phyloP scores from a whole-genome alignment of 2,797 vertebrate species.

The Microctenopoma steveboyesi region DNA sequence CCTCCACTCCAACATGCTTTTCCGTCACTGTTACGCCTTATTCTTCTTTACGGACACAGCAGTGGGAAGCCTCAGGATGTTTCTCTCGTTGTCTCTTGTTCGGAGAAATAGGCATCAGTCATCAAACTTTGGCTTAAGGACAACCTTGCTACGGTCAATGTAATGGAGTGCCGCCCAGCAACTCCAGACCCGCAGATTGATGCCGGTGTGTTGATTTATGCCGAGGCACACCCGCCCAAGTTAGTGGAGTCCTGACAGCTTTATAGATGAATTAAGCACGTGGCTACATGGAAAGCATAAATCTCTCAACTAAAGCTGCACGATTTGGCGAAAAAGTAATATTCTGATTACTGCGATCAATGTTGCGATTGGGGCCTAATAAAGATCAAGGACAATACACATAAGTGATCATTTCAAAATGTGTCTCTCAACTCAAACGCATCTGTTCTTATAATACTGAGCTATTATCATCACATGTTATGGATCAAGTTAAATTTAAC shows the following conservation, averaged over 20 bases:
- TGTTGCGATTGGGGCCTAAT: no score
- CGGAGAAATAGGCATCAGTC: conserved; percentile 49
- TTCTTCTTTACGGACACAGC: conserved; percentile 11
- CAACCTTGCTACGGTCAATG: conserved; percentile 68
- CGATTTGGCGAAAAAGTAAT: no score
- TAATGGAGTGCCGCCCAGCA: conserved; percentile 69
- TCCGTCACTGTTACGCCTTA: conserved; percentile 1
- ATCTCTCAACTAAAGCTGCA: conserved; percentile 53
- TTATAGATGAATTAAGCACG: conserved; percentile 83
- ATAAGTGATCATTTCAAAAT: no score
- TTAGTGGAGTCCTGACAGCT: conserved; percentile 78
- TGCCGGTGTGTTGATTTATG: conserved; percentile 78
- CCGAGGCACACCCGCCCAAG: conserved; percentile 69
- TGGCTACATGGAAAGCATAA: conserved; percentile 76
- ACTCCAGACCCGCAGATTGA: conserved; percentile 73
- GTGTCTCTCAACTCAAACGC: no score
- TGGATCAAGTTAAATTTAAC: no score
- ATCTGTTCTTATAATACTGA: no score
- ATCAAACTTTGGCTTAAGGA: conserved; percentile 69
- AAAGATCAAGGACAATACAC: no score
- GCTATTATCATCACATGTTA: no score
- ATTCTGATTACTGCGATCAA: no score
- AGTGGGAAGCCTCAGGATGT: conserved; percentile 25
- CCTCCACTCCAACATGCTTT: conserved; percentile 5
- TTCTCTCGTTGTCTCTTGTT: conserved; percentile 50